Evolutionary conservation across 2,797 vertebrate genomes (phyloP).

Genomic region (Apogon hyalosoma): DNA sequence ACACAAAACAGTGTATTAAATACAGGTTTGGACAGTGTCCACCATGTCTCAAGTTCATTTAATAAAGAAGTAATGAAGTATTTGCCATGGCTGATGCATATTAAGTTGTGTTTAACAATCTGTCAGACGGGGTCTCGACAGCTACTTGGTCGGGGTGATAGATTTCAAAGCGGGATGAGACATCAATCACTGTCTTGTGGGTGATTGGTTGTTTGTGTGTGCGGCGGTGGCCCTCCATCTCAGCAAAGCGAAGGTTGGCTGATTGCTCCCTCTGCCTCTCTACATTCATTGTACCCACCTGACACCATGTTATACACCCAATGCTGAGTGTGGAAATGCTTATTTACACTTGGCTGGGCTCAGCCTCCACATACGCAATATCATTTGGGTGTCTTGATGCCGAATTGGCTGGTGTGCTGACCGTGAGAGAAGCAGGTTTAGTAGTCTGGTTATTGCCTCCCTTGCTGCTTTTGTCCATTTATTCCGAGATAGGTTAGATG

Average conservation of each 20-base stretch:
- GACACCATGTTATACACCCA: constrained; percentile 86
- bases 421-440: constrained; percentile 54
- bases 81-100: constrained; percentile 89
- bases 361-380: constrained; percentile 56
- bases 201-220: constrained; percentile 95
- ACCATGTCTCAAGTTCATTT: constrained; percentile 82
- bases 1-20: constrained; percentile 40
- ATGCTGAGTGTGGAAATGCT: constrained; percentile 84
- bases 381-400: constrained; percentile 66
- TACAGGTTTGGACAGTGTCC: constrained; percentile 71
- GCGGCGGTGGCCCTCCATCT: constrained; percentile 91
- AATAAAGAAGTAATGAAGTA: constrained; percentile 92
- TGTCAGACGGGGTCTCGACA: constrained; percentile 83
- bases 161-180: constrained; percentile 88
- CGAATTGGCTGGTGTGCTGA: constrained; percentile 61
- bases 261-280: constrained; percentile 89
- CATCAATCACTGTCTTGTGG: constrained; percentile 89
- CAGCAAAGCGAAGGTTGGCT: constrained; percentile 89
- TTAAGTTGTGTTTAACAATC: constrained; percentile 89
- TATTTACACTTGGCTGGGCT: constrained; percentile 80
- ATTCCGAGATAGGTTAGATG: constrained; percentile 66
- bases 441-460: constrained; percentile 64
- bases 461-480: constrained; percentile 70
- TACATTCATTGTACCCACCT: constrained; percentile 86
- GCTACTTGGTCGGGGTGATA: constrained; percentile 89